Evolutionary conservation across 2,113 vertebrate genomes (phyloP).

Genomic region (Amazona vittata): DNA sequence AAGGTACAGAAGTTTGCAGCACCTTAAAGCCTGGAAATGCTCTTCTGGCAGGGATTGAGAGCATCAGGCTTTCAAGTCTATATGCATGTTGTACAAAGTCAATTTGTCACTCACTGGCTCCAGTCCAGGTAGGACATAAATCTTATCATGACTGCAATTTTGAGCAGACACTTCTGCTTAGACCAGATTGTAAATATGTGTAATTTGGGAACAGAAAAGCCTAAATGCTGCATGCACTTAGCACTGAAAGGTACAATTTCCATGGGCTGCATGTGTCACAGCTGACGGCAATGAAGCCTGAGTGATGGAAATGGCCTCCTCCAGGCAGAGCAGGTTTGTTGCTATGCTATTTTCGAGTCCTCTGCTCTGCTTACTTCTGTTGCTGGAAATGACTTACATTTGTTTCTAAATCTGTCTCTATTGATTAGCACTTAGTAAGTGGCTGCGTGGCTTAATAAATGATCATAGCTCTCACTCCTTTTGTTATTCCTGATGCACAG

Average conservation of each 20-base stretch:
- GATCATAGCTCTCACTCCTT: neutral
- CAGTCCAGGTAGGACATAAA: neutral
- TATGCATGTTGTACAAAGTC: neutral
- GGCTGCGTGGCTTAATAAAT: conserved; percentile 16
- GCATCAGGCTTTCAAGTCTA: neutral
- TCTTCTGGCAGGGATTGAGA: neutral
- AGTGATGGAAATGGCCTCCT: conserved; percentile 17
- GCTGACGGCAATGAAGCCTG: neutral
- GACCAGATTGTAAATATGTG: neutral
- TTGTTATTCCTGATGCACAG: neutral
- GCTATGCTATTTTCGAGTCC: neutral
- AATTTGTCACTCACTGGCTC: neutral
- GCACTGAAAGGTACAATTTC: neutral
- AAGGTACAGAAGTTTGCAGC: neutral
- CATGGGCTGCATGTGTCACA: neutral
- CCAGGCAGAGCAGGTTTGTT: conserved; percentile 12
- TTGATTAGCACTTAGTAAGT: conserved; percentile 49
- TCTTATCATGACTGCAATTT: neutral
- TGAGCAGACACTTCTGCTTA: neutral
- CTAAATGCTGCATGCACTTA: neutral
- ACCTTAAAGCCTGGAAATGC: neutral
- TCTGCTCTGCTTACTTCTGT: conserved; percentile 3
- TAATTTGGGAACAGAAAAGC: neutral
- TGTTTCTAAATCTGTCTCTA: conserved; percentile 45
- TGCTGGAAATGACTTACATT: conserved; percentile 14